Percentiles rank a stretch among this genome's conserved stretches.
These are phyloP conservation scores for Eidolon helvum DNA, from an alignment of 2,113 vertebrate genomes.

Conservation along the genomic window DNA sequence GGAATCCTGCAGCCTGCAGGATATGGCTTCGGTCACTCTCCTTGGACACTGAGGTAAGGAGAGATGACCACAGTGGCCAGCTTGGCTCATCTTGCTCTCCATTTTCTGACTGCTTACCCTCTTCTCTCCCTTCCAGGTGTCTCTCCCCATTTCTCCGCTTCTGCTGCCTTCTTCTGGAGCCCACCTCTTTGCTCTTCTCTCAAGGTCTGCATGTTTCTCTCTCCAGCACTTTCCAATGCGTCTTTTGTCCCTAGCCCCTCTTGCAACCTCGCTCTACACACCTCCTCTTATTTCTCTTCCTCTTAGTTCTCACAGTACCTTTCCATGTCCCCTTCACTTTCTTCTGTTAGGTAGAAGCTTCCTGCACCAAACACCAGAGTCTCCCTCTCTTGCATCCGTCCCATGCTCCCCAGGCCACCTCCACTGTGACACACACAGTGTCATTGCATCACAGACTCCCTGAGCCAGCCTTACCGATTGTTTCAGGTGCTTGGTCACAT, in stretches of 20 bases:
- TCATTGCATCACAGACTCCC: background rate
- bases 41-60: background rate
- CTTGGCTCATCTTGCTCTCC: background rate
- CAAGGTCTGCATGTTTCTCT: background rate
- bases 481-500: background rate
- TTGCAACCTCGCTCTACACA: background rate
- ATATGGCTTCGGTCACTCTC: background rate
- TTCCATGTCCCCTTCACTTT: background rate
- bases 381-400: background rate
- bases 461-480: background rate
- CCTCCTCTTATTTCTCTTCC: background rate
- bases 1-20: background rate
- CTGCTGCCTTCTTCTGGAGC: background rate
- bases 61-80: background rate
- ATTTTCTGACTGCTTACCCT: background rate
- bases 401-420: background rate
- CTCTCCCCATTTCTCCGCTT: background rate
- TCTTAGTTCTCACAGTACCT: background rate
- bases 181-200: background rate
- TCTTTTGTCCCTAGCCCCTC: background rate
- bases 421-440: background rate
- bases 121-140: background rate
- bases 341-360: background rate
- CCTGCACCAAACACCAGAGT: background rate
- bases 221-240: background rate